Evolutionary conservation across 2,797 vertebrate genomes (phyloP), one percentile per base, ranked within the genome.

Genomic region (Parotocinclus haroldoi): DNA sequence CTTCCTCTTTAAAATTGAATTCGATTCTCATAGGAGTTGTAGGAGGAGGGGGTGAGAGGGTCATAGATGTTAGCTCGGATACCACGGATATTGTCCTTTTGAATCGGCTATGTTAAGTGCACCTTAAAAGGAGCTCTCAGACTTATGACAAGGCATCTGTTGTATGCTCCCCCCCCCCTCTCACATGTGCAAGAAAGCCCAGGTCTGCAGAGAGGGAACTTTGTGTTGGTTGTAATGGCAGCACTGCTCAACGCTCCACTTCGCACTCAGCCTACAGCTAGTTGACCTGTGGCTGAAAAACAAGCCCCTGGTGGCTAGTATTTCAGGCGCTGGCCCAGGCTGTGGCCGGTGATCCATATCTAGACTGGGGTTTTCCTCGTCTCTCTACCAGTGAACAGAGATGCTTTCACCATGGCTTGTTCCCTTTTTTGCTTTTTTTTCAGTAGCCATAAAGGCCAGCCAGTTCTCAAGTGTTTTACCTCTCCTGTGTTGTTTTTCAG

Each of bases 211-310:
- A 74, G 67, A 40, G n/a, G n/a, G 72, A 69, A 79, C 81, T 71
- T 73, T 73, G 69, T 80, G 72, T 82, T 77, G 84, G 82, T 83
- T 86, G 79, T 79, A 82, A 82, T 83, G 58, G 40, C 77, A 78
- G 75, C 76, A 60, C 80, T 83, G 79, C 82, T 73, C 74, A 65
- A 69, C 80, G 76, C 74, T 79, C 80, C 81, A 80, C 84, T 84
- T 84, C 76, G 68, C 83, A 78, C 84, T 86, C 81, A 83, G 81
- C 76, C 82, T 80, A 81, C 72, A 82, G 83, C 83, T 78, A 86
- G 85, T 89, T 91, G 86, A 89, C 87, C 87, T 90, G 85, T 89
- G 85, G 83, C 82, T 85, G 79, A 84, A 88, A 86, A 85, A 85
- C 87, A 88, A 86, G 87, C 85, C 84, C 82, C 84, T 78, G 73